These are phyloP conservation scores for Tiaroga cobitis DNA, from an alignment of 2,797 vertebrate species.

Conservation along the genomic window DNA sequence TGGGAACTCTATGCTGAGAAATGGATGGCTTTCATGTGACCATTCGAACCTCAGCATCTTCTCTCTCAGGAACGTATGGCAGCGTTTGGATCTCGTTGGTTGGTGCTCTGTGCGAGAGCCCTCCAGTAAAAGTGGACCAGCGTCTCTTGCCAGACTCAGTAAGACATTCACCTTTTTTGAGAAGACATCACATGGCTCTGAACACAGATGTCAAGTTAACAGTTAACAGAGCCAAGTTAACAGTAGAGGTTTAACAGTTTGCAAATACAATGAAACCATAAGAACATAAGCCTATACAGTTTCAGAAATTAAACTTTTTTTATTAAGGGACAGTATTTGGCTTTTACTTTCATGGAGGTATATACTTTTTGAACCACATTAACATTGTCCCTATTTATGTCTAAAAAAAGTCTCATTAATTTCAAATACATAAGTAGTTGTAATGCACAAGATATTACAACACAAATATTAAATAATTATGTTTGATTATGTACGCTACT, in stretches of 20 bases:
- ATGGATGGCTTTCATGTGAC: conserved; percentile 67
- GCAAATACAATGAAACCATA: neutral
- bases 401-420: neutral
- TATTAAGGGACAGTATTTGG: neutral
- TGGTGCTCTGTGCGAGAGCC: conserved; percentile 67
- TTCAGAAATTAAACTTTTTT: neutral
- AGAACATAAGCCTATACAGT: neutral
- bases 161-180: conserved; percentile 43
- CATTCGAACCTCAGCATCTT: conserved; percentile 67
- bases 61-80: conserved; percentile 70
- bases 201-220: too few species aligned
- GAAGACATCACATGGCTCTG: neutral
- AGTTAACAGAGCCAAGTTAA: too few species aligned
- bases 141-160: conserved; percentile 71
- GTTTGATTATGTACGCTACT: too few species aligned
- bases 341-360: neutral
- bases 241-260: neutral
- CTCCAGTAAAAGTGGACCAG: conserved; percentile 54
- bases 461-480: neutral
- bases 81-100: conserved; percentile 69
- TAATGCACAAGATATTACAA: neutral
- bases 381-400: neutral
- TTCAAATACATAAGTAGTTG: neutral
- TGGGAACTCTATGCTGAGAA: neutral
- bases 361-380: neutral